These are phyloP conservation scores for Plagiodera versicolora DNA, from an alignment of 2,888 invertebrate species.

Conservation along the genomic window DNA sequence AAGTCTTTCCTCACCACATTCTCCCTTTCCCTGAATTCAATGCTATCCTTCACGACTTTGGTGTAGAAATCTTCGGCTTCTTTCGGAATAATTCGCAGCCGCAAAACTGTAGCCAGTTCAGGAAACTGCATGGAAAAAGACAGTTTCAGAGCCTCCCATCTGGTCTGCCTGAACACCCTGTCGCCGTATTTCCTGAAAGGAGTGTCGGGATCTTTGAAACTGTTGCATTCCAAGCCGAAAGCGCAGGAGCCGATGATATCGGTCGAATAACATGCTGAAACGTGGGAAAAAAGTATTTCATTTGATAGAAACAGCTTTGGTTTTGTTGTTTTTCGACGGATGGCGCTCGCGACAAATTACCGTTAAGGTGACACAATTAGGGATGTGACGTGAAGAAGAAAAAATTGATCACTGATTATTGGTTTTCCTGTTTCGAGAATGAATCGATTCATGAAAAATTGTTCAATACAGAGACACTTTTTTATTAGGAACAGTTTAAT, in stretches of 20 bases:
- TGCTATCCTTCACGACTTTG: conserved; percentile 3
- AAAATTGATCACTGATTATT: too few relatives aligned
- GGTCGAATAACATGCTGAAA: conserved; percentile 27
- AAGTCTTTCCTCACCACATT: neutral
- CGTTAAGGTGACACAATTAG: too few relatives aligned
- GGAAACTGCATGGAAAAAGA: conserved; percentile 24
- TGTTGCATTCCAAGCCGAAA: conserved; percentile 62
- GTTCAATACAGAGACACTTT: too few relatives aligned
- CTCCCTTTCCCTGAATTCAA: neutral
- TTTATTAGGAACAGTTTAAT: too few relatives aligned
- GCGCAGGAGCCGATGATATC: conserved; percentile 54
- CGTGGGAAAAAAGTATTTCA: conserved; percentile 3
- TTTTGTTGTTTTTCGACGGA: too few relatives aligned
- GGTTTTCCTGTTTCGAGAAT: too few relatives aligned
- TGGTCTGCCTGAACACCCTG: conserved; percentile 12
- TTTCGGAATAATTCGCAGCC: conserved; percentile 13
- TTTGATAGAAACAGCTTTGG: too few relatives aligned
- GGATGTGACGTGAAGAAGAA: too few relatives aligned
- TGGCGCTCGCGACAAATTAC: too few relatives aligned
- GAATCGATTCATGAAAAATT: too few relatives aligned
- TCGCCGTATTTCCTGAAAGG: conserved; percentile 46
- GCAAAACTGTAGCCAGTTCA: conserved; percentile 27
- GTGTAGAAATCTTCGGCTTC: conserved; percentile 3
- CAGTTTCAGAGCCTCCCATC: conserved; percentile 8
- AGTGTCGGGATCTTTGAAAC: conserved; percentile 57